Percentiles rank a stretch among this genome's conserved stretches.
phyloP scores from a whole-genome alignment of 1,140 invertebrate species.

The Nylanderia fulva region DNA sequence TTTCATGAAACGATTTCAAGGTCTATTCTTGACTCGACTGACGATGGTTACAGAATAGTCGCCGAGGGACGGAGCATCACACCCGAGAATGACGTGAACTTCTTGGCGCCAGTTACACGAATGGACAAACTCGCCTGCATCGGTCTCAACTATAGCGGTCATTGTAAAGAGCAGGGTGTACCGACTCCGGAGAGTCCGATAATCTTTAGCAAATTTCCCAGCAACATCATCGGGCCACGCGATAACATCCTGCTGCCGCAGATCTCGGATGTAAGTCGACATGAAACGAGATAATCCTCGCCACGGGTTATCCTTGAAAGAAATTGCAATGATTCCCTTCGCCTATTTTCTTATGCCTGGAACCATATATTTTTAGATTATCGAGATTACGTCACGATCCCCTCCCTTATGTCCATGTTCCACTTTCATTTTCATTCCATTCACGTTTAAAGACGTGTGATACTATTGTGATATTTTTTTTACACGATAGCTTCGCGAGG shows the following conservation, averaged over 20 bases:
- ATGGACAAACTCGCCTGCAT: constrained; percentile 93
- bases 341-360: too few relatives aligned
- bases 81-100: constrained; percentile 85
- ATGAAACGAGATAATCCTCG: neutral
- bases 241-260: constrained; percentile 90
- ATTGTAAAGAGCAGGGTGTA: constrained; percentile 92
- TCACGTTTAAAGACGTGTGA: neutral
- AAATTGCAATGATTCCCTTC: neutral
- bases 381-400: neutral
- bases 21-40: neutral
- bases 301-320: neutral
- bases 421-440: neutral
- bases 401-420: too few relatives aligned
- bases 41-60: constrained; percentile 84
- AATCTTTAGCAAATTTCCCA: constrained; percentile 93
- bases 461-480: neutral
- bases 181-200: constrained; percentile 91
- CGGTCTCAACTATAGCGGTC: constrained; percentile 92
- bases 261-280: constrained; percentile 87
- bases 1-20: neutral
- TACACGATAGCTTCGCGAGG: neutral
- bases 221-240: constrained; percentile 91
- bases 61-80: constrained; percentile 86
- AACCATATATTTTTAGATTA: constrained; percentile 34
- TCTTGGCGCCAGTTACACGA: constrained; percentile 89